Conservation (phyloP, 2,113 vertebrate genomes). For the Aegithalos caudatus region DNA sequence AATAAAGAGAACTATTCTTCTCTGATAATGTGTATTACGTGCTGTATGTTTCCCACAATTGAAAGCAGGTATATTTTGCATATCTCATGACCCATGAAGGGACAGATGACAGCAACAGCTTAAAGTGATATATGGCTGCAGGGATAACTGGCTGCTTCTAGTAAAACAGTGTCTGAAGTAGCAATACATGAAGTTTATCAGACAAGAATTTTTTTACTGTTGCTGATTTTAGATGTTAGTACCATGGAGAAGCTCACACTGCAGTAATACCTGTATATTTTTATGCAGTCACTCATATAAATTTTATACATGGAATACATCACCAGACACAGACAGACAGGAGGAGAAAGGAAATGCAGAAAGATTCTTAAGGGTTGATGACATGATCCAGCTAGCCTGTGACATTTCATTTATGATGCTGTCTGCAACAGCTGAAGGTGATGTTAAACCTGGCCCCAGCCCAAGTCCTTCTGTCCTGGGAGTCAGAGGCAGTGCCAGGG, state of each 20-base stretch:
- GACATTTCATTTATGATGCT: neutral
- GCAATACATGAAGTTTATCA: neutral
- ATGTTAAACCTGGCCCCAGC: neutral
- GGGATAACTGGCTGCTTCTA: neutral
- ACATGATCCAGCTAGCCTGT: rapidly evolving
- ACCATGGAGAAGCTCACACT: neutral
- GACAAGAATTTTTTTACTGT: neutral
- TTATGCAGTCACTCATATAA: neutral
- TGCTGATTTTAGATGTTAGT: neutral
- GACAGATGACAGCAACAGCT: neutral
- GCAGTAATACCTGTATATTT: neutral
- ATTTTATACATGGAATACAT: neutral
- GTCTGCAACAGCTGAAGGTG: neutral
- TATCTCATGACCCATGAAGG: neutral
- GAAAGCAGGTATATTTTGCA: neutral
- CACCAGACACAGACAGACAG: neutral
- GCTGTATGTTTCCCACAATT: neutral
- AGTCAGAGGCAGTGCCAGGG: neutral
- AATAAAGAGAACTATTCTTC: neutral
- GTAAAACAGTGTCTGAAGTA: neutral
- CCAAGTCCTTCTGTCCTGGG: neutral
- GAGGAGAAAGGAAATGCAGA: neutral
- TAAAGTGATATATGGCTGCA: neutral
- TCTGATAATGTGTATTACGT: neutral
- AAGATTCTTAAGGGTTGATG: neutral